phyloP scores from a whole-genome alignment of 2,113 vertebrate species.

The Colossoma macropomum region DNA sequence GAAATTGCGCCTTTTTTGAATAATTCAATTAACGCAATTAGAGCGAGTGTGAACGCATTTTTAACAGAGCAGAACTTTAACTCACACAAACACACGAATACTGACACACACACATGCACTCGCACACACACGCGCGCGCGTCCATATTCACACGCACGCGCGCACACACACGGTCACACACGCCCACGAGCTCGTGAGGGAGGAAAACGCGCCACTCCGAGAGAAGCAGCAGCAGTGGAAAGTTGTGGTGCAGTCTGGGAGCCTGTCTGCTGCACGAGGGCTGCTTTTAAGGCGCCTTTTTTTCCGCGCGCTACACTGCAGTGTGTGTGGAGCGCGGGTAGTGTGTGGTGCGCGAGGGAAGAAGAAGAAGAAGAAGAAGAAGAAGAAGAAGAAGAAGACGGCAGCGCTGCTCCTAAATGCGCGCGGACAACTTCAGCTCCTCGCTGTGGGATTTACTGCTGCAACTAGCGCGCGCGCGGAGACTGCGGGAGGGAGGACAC shows the following conservation, averaged over 20 bases:
- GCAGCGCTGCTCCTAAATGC: neutral
- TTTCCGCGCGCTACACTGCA: too few relatives aligned
- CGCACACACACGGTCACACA: slow-evolving; percentile 51
- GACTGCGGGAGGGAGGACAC: neutral
- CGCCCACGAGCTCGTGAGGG: slow-evolving; percentile 67
- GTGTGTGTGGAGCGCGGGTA: too few relatives aligned
- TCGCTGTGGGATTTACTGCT: neutral
- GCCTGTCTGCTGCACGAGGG: neutral
- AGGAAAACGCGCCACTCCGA: slow-evolving; percentile 72
- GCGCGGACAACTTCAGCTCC: neutral
- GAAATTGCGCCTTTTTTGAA: too few relatives aligned
- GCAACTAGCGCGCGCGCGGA: neutral
- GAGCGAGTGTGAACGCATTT: neutral
- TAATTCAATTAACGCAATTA: neutral
- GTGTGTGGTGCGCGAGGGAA: neutral
- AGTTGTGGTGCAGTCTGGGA: slow-evolving; percentile 56
- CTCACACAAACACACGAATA: too few relatives aligned
- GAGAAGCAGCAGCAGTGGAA: slow-evolving; percentile 71
- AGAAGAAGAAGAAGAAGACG: neutral
- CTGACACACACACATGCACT: neutral
- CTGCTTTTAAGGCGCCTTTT: too few relatives aligned
- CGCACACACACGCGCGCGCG: slow-evolving; percentile 59
- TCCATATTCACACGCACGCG: slow-evolving; percentile 51
- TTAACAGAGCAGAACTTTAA: neutral
- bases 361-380: neutral